These are phyloP conservation scores for Trachelus tabidus DNA, from an alignment of 2,888 invertebrate genomes.

Conservation along the genomic window DNA sequence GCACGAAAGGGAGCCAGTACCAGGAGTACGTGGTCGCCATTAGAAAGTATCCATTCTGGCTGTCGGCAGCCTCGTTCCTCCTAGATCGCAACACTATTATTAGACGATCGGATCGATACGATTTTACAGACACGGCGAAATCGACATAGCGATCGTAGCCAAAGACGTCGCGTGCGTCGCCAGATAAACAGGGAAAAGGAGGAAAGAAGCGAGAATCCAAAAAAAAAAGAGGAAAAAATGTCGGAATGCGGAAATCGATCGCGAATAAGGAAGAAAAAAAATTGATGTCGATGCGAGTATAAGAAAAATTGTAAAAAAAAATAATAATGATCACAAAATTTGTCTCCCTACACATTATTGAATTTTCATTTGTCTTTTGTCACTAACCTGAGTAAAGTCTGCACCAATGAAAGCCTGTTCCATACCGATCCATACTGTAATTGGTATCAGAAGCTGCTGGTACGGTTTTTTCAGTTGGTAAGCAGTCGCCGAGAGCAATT, in stretches of 20 bases:
- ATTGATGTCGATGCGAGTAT: not conserved
- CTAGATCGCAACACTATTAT: not conserved
- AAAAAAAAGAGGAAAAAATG: not conserved
- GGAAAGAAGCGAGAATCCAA: not conserved
- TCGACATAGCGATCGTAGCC: not conserved
- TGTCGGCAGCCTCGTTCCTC: not conserved
- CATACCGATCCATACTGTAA: constrained; percentile 97
- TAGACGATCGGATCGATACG: not conserved
- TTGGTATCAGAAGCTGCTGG: constrained; percentile 92
- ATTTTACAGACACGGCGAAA: not conserved
- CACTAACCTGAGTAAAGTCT: constrained; percentile 82
- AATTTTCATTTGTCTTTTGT: not conserved
- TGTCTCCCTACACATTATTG: not conserved
- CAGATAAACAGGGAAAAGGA: not conserved
- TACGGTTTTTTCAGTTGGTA: constrained; percentile 91
- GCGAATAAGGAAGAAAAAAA: not conserved
- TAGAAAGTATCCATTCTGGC: constrained; percentile 23
- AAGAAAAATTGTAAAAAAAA: not conserved
- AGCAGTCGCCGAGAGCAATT: constrained; percentile 87
- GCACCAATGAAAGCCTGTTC: constrained; percentile 97
- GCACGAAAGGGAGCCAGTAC: constrained; percentile 23
- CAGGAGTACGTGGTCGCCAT: constrained; percentile 16
- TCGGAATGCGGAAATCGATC: not conserved
- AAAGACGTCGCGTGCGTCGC: not conserved
- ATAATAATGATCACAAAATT: not conserved